These are phyloP conservation scores for Laothoe populi DNA, from an alignment of 2,888 invertebrate genomes.

Conservation along the genomic window DNA sequence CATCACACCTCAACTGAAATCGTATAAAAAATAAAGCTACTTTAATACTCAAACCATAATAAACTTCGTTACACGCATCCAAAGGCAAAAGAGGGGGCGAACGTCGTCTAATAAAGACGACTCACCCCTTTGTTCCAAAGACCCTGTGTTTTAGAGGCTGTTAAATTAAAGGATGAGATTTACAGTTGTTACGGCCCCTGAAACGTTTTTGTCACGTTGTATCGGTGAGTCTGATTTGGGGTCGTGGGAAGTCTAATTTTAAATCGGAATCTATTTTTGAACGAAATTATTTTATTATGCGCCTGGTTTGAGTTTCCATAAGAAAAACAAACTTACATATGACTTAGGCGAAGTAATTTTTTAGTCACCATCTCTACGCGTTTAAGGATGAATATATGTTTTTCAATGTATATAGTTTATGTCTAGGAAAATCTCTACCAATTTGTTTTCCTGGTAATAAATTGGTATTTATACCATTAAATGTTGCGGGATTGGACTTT, in stretches of 20 bases:
- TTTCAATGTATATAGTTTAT: too few relatives aligned
- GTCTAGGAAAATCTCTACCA: too few relatives aligned
- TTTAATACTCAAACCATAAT: neutral
- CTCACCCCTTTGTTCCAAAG: conserved; percentile 70
- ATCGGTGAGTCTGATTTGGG: conserved; percentile 35
- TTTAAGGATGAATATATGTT: too few relatives aligned
- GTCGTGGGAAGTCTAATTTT: neutral
- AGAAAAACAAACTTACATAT: too few relatives aligned
- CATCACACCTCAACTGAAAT: too few relatives aligned
- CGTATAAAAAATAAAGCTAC: conserved; percentile 4
- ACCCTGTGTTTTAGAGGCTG: conserved; percentile 79
- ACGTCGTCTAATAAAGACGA: conserved; percentile 61
- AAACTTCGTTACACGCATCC: conserved; percentile 11
- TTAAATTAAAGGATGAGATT: conserved; percentile 75
- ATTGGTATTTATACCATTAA: too few relatives aligned
- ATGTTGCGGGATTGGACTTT: too few relatives aligned
- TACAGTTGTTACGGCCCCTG: conserved; percentile 61
- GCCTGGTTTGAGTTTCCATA: too few relatives aligned
- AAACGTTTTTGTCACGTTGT: conserved; percentile 47
- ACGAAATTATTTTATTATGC: too few relatives aligned
- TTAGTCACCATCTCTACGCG: too few relatives aligned
- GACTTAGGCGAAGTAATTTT: too few relatives aligned
- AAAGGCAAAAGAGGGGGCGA: conserved; percentile 4
- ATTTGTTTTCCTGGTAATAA: too few relatives aligned
- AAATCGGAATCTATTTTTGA: neutral